These are phyloP conservation scores for Byasa hedistus DNA, from an alignment of 2,888 invertebrate species.

Conservation along the genomic window DNA sequence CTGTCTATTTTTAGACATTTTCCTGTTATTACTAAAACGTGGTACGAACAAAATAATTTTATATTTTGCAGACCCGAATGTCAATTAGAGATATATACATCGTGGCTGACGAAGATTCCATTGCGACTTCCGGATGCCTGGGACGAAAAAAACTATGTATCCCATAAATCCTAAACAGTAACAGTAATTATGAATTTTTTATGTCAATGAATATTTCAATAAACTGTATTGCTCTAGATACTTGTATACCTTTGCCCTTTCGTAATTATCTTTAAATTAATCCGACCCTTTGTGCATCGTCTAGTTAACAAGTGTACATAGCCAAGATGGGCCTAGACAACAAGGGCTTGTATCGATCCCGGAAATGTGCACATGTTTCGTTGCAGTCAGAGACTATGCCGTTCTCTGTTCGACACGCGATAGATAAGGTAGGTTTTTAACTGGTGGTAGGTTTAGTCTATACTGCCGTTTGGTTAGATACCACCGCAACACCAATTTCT, in stretches of 20 bases:
- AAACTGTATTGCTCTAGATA: neutral
- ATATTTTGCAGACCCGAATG: constrained; percentile 59
- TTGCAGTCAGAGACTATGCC: neutral
- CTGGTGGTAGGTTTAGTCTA: no score
- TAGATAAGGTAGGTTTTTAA: neutral
- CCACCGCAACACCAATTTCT: no score
- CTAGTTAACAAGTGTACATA: constrained; percentile 6
- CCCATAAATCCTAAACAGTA: constrained; percentile 26
- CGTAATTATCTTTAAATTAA: constrained; percentile 1
- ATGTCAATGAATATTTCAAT: neutral
- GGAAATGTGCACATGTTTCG: constrained; percentile 4
- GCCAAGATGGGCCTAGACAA: neutral
- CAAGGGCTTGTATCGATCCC: constrained; percentile 3
- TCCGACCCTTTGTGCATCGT: neutral
- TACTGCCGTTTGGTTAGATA: no score
- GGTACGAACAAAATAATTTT: neutral
- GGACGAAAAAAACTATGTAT: constrained; percentile 55
- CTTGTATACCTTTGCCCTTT: neutral
- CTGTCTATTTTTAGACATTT: neutral
- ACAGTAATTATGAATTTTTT: neutral
- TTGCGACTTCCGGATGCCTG: constrained; percentile 59
- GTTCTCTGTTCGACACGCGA: neutral
- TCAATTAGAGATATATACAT: constrained; percentile 64
- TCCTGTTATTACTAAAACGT: neutral
- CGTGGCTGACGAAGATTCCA: constrained; percentile 57